Conservation (phyloP, 2,888 invertebrate genomes). For the Drosophila multiciliata region DNA sequence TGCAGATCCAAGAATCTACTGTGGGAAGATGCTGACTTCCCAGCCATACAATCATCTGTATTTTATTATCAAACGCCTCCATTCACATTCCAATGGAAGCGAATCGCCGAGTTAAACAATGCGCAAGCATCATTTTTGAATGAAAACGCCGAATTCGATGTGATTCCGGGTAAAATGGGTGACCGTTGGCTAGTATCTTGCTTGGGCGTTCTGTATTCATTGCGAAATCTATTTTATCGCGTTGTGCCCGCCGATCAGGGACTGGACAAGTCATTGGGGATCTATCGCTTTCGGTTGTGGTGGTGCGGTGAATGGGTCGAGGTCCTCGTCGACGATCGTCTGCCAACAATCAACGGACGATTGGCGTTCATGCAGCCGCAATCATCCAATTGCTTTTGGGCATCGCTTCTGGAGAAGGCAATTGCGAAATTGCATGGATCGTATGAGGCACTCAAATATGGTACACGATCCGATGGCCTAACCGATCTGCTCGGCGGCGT, state of each 20-base stretch:
- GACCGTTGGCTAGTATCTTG: conserved; percentile 96
- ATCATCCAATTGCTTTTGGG: conserved; percentile 94
- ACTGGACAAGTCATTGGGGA: conserved; percentile 90
- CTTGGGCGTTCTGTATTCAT: conserved; percentile 92
- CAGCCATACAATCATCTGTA: conserved; percentile 94
- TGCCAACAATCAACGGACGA: conserved; percentile 94
- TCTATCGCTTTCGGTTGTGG: conserved; percentile 95
- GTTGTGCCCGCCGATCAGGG: conserved; percentile 96
- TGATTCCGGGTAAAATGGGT: conserved; percentile 94
- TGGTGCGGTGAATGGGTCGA: conserved; percentile 98
- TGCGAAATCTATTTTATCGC: conserved; percentile 94
- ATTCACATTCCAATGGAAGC: conserved; percentile 95
- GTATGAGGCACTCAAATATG: conserved; percentile 96
- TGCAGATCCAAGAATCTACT: conserved; percentile 92
- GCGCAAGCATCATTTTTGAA: conserved; percentile 86
- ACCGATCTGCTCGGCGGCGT: conserved; percentile 96
- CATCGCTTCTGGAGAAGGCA: conserved; percentile 95
- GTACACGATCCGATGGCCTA: conserved; percentile 94
- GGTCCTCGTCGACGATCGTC: conserved; percentile 94
- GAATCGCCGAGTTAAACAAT: conserved; percentile 88
- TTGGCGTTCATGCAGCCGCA: conserved; percentile 94
- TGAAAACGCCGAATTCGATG: conserved; percentile 90
- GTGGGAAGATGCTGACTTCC: conserved; percentile 97
- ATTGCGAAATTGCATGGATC: conserved; percentile 98
- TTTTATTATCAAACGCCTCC: conserved; percentile 98